Conservation (phyloP, 2,888 invertebrate genomes). For the Mimachlamys varia region DNA sequence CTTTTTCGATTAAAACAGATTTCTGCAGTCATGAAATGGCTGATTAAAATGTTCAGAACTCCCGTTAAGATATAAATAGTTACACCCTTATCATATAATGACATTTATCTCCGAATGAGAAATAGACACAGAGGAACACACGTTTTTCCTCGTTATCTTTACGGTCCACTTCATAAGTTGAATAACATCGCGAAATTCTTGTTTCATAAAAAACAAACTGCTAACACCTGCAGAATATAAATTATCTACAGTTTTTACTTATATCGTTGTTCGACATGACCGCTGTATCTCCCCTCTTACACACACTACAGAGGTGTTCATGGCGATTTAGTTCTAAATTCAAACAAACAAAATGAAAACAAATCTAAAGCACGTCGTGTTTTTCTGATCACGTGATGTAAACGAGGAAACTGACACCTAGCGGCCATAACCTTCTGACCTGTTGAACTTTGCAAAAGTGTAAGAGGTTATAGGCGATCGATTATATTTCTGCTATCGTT, state of each 20-base stretch:
- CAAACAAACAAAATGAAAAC: background rate
- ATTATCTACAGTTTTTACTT: background rate
- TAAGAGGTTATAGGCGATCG: background rate
- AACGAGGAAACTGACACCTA: slow-evolving; percentile 7
- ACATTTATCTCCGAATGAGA: background rate
- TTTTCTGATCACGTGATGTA: background rate
- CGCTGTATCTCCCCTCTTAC: no score
- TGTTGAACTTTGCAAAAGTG: background rate
- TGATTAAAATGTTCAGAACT: background rate
- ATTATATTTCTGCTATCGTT: background rate
- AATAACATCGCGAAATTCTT: slow-evolving; percentile 2
- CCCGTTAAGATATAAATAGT: background rate
- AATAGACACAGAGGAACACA: background rate
- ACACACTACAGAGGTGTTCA: background rate
- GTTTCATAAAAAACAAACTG: slow-evolving; percentile 8
- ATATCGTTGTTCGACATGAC: background rate
- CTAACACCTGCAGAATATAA: slow-evolving; percentile 9
- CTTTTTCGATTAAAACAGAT: no score
- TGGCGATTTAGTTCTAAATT: background rate
- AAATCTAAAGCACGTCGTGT: background rate
- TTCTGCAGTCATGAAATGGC: background rate
- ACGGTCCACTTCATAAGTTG: background rate
- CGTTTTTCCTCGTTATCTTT: background rate
- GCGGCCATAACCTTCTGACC: background rate
- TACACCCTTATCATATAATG: background rate